phyloP scores from a whole-genome alignment of 2,113 vertebrate genomes.

The Zootoca vivipara region DNA sequence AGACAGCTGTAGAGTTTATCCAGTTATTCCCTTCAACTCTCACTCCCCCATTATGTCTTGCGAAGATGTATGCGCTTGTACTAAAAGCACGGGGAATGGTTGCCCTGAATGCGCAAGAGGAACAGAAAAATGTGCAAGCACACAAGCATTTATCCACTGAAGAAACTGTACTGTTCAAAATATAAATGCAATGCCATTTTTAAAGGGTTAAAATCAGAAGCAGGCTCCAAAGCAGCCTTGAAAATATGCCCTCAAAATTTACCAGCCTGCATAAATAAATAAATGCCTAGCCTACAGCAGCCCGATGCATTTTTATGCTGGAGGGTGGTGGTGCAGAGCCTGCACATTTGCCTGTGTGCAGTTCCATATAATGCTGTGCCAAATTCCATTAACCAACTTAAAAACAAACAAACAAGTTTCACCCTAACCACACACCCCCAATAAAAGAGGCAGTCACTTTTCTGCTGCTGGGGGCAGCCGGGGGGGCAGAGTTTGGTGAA shows the following conservation, averaged over 20 bases:
- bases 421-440: not conserved
- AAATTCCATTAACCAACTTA: not conserved
- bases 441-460: too few species aligned
- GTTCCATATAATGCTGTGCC: not conserved
- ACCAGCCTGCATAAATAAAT: not conserved
- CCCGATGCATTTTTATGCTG: not conserved
- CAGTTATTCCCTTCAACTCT: slow-evolving; percentile 65
- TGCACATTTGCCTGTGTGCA: not conserved
- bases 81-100: slow-evolving; percentile 37
- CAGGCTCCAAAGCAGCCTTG: not conserved
- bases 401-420: not conserved
- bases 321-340: not conserved
- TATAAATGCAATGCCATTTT: slow-evolving; percentile 20
- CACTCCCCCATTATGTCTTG: slow-evolving; percentile 52
- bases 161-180: slow-evolving; percentile 48
- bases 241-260: not conserved
- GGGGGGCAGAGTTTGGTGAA: not conserved
- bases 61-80: slow-evolving; percentile 59
- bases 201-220: slow-evolving; percentile 56
- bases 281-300: not conserved
- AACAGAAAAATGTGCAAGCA: not conserved
- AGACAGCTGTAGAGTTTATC: slow-evolving; percentile 74
- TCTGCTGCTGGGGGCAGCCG: not conserved
- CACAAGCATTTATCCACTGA: not conserved
- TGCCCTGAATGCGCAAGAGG: slow-evolving; percentile 48